These are phyloP conservation scores for Pygmarrhopalites habei DNA, from an alignment of 1,140 invertebrate genomes.

Conservation along the genomic window DNA sequence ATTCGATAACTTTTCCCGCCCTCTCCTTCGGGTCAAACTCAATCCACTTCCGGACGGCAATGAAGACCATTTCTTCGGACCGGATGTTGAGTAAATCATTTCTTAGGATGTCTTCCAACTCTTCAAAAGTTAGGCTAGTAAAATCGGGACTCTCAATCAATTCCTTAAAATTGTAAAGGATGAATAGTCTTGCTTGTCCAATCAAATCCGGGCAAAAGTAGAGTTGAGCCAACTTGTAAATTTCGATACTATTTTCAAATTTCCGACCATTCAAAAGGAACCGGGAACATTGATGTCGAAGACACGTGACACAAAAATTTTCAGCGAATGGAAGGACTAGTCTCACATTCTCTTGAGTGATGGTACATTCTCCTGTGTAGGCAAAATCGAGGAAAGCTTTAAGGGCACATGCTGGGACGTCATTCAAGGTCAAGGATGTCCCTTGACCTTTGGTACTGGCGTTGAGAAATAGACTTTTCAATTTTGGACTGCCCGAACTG, in stretches of 20 bases:
- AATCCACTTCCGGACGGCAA: conserved; percentile 56
- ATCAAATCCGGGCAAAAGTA: conserved; percentile 58
- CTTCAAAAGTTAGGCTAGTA: conserved; percentile 48
- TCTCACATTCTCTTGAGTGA: conserved; percentile 56
- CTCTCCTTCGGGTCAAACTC: conserved; percentile 43
- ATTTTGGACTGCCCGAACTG: conserved; percentile 59
- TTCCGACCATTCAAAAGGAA: conserved; percentile 49
- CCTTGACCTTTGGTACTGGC: conserved; percentile 49
- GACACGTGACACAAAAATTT: conserved; percentile 55
- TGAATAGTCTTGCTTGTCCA: conserved; percentile 48
- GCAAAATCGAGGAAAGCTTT: conserved; percentile 57
- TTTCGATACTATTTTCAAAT: conserved; percentile 56
- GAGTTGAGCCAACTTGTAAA: conserved; percentile 61
- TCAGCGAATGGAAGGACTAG: conserved; percentile 54
- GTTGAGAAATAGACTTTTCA: conserved; percentile 59
- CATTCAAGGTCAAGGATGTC: conserved; percentile 46
- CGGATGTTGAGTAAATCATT: conserved; percentile 64
- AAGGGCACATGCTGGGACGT: conserved; percentile 43
- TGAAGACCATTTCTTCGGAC: conserved; percentile 60
- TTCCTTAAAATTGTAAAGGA: conserved; percentile 40
- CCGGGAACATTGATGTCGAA: conserved; percentile 58
- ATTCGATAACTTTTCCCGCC: conserved; percentile 48
- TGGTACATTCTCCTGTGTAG: conserved; percentile 55
- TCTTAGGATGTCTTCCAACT: conserved; percentile 51
- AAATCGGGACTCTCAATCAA: conserved; percentile 45